A percentile compares a stretch with the other conserved stretches of the same genome.
Conservation (phyloP, 2,888 invertebrate genomes). For the Callimorpha dominula region DNA sequence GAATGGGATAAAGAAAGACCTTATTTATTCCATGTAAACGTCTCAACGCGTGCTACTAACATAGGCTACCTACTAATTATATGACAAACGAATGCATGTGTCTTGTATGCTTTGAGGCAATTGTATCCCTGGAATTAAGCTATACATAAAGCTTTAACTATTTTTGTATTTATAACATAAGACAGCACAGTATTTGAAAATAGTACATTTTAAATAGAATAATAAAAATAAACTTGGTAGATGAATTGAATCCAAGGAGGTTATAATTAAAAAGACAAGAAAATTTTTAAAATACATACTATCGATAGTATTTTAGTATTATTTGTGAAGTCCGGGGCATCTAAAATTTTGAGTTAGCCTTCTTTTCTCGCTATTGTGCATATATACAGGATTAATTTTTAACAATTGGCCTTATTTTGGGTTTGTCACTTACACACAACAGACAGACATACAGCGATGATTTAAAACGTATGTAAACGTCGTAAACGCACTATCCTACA, state of each 20-base stretch:
- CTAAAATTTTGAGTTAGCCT: neutral
- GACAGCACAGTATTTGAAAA: neutral
- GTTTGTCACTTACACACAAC: neutral
- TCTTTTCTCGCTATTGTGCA: neutral
- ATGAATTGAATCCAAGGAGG: neutral
- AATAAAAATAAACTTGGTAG: neutral
- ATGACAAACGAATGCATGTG: conserved; percentile 7
- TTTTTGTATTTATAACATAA: neutral
- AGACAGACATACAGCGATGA: neutral
- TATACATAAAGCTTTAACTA: neutral
- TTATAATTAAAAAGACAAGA: neutral
- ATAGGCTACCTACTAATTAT: neutral
- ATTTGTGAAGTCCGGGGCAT: too few relatives aligned
- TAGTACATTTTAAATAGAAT: neutral
- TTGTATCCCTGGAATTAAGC: neutral
- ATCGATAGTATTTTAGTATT: neutral
- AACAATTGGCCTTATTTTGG: conserved; percentile 1
- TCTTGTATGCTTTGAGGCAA: conserved; percentile 6
- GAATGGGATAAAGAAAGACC: neutral
- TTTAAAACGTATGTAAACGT: neutral
- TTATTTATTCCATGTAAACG: neutral
- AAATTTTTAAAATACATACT: neutral
- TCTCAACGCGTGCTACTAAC: neutral
- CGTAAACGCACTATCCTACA: neutral
- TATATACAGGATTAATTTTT: conserved; percentile 15